A percentile compares a stretch with the other conserved stretches of the same genome.
These are phyloP conservation scores for Mastomys coucha DNA, from an alignment of 2,113 vertebrate species.

Conservation along the genomic window DNA sequence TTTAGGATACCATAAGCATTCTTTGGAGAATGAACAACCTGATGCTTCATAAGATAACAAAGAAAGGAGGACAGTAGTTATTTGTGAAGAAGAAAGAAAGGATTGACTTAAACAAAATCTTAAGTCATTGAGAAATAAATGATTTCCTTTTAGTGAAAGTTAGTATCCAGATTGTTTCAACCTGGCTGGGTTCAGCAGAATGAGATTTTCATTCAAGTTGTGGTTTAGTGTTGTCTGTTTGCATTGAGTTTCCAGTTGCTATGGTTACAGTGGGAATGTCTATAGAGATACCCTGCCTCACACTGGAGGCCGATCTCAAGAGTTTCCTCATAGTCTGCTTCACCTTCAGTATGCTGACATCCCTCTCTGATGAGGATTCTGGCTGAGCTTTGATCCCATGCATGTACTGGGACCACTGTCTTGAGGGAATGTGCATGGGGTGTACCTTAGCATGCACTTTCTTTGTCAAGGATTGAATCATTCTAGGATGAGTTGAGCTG, in stretches of 20 bases:
- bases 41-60: not conserved
- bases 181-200: not conserved
- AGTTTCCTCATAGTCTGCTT: not conserved
- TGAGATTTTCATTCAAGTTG: not conserved
- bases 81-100: constrained; percentile 2
- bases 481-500: not conserved
- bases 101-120: not conserved
- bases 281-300: not conserved
- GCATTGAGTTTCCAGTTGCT: not conserved
- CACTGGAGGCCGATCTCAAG: not conserved
- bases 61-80: not conserved
- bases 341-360: too few species aligned
- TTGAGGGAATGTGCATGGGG: too few species aligned
- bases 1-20: not conserved
- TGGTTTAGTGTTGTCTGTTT: not conserved
- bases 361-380: not conserved
- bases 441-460: not conserved
- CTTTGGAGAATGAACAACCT: not conserved
- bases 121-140: not conserved
- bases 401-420: not conserved
- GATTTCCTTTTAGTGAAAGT: constrained; percentile 4
- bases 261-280: not conserved
- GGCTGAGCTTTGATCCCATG: too few species aligned
- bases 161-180: not conserved
- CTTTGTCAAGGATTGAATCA: not conserved